Evolutionary conservation across 2,888 invertebrate genomes (phyloP), one percentile per base, ranked within the genome.

Genomic region (Trisateles emortualis): DNA sequence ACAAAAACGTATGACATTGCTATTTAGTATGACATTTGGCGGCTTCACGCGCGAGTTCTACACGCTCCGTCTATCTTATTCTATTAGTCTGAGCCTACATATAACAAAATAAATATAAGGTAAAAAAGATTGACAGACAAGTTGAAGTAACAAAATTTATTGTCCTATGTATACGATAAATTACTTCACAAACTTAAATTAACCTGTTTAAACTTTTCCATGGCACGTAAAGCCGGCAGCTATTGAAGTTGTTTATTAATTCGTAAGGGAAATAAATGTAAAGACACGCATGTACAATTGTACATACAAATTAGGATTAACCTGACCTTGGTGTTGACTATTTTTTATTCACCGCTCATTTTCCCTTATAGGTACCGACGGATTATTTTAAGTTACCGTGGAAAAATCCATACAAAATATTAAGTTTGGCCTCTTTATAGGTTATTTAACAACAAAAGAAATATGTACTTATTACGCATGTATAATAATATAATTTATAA

Each of bases 171-270:
- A 36, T 36, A 10, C 17, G 19, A n/a, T 36, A 36, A 10, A 36
- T 8, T 9, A 9, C 16, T 16, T 16, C 4, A 9, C 19, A 38
- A 38, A 35, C 55, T 63, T 63, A 56, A 56, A 52, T 36, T 9
- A 50, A 49, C 49, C 49, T 56, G 30, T 45, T 48, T 22, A 61
- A 52, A 24, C 13, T 43, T 45, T 54, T 54, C 43, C 72, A 67
- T 67, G 58, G 48, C 63, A 71, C 59, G 68, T 71, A 47, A 38
- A 36, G 57, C 52, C 68, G 72, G 60, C 51, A 50, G 40, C 47
- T 45, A 38, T 67, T 60, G 45, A 59, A 51, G 58, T 45, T 52
- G 36, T 55, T 54, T 33, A 49, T 52, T 52, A 54, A 57, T 68
- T 53, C 42, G 51, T 57, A 47, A 52, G 33, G 46, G 30, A 49